Base-by-base conservation (phyloP, 2,113 vertebrate genomes). In the Propithecus coquereli region DNA sequence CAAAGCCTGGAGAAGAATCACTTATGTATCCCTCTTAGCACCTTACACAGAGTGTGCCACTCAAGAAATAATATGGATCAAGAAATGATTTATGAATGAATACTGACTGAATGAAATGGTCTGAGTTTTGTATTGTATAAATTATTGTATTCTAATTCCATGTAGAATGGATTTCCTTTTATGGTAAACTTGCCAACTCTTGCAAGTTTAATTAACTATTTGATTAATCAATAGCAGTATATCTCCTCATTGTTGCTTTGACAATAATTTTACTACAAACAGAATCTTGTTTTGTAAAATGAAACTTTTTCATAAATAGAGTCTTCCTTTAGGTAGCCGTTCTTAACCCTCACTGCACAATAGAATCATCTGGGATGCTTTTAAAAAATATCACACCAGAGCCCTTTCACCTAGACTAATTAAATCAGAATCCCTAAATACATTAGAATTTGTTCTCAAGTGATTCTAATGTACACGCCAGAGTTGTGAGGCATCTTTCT, bases 71-170 rank as follows among this genome's bases (percentile, higher is more conserved):
- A 59, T 7, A 25, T 12, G 27, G 12, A 77, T 65, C 40, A 50
- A 77, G 37, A 94, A 94, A 50, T 91, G 12, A 85, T 76, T 92
- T 52, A 50, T 91, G 79, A 90, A 68, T 76, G 70, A 88, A 65
- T 86, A 5, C 43, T 92, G 57, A 43, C 20, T 85, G 52, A 89
- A 80, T 81, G 5, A 94, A 70, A 68, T 18, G 25, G 74, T 83
- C 23, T 77, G 61, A 77, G 45, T 76, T 94, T 57, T 76, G 1
- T 59, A 90, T 86, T 54, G 8, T 32, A 34, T 16, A 14, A 66
- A 50, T 66, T 85, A 50, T 47, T 74, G 7, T 73, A 63, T 43
- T 73, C 16, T 88, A 88, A 94, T 66, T 66, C 65, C 23, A 80
- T 8, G 2, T 71, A 85, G 14, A 81, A 81, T 70, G 25, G 27